Evolutionary conservation across 2,797 vertebrate genomes (phyloP).

Genomic region (Alca torda): DNA sequence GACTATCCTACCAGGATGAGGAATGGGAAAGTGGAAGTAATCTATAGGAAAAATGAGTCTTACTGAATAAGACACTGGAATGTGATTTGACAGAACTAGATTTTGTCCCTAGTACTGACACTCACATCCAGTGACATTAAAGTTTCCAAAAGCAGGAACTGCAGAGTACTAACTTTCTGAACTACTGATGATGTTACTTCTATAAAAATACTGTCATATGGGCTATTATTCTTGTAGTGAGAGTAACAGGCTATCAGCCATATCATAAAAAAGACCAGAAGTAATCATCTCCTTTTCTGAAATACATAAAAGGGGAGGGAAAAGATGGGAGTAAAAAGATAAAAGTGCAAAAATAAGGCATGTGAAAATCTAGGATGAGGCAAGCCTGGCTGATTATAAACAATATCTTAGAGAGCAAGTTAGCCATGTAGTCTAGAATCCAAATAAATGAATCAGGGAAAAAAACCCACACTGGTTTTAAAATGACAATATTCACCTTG

Average conservation of each 20-base stretch:
- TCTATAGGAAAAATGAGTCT: not conserved
- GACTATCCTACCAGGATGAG: not conserved
- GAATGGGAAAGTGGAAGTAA: not conserved
- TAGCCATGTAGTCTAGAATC: not conserved
- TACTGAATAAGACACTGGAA: not conserved
- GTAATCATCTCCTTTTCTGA: not conserved
- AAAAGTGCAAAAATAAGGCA: not conserved
- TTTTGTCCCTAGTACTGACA: not conserved
- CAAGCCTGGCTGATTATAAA: not conserved
- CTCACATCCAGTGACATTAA: not conserved
- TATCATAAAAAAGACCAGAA: not conserved
- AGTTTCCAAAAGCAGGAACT: not conserved
- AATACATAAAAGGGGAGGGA: not conserved
- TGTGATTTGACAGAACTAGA: not conserved
- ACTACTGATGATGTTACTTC: not conserved
- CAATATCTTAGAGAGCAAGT: not conserved
- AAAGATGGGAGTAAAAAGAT: not conserved
- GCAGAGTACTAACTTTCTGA: not conserved
- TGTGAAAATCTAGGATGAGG: not conserved
- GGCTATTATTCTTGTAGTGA: not conserved
- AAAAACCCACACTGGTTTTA: not conserved
- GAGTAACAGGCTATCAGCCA: not conserved
- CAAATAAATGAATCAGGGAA: not conserved
- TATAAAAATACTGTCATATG: not conserved
- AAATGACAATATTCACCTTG: slow-evolving; percentile 79